phyloP scores from a whole-genome alignment of 2,888 invertebrate genomes.

The Trachelus troglodyta region DNA sequence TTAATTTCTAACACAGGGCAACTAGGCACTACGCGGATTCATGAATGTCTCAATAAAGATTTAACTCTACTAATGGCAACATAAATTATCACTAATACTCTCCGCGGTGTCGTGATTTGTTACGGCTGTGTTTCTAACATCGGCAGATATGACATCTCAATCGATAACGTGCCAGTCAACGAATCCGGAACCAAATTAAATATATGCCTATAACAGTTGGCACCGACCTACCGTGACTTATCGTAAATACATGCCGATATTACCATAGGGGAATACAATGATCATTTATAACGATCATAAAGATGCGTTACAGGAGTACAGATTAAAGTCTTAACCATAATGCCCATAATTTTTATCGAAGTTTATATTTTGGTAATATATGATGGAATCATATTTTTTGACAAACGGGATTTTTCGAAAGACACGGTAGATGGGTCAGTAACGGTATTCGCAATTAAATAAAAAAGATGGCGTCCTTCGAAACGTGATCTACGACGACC shows the following conservation, averaged over 20 bases:
- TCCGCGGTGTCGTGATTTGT: slow-evolving; percentile 24
- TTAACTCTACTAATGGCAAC: slow-evolving; percentile 11
- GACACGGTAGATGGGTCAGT: background rate
- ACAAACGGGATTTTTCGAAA: background rate
- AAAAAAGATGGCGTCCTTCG: background rate
- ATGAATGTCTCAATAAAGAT: slow-evolving; percentile 15
- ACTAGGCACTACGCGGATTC: background rate
- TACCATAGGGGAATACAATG: background rate
- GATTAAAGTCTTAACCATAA: background rate
- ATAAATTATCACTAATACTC: slow-evolving; percentile 17
- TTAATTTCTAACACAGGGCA: background rate
- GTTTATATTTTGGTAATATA: background rate
- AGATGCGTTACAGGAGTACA: background rate
- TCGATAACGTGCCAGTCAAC: slow-evolving; percentile 25
- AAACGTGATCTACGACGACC: background rate
- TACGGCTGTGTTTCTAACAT: slow-evolving; percentile 22
- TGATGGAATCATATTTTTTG: background rate
- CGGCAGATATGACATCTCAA: slow-evolving; percentile 24
- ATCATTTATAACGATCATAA: background rate
- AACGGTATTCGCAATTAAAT: background rate
- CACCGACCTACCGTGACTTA: background rate
- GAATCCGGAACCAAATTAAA: slow-evolving; percentile 27
- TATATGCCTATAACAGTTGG: background rate
- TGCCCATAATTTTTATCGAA: background rate
- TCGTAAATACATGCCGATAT: background rate